phyloP scores from a whole-genome alignment of 2,113 vertebrate genomes.

The Todiramphus saurophagus region DNA sequence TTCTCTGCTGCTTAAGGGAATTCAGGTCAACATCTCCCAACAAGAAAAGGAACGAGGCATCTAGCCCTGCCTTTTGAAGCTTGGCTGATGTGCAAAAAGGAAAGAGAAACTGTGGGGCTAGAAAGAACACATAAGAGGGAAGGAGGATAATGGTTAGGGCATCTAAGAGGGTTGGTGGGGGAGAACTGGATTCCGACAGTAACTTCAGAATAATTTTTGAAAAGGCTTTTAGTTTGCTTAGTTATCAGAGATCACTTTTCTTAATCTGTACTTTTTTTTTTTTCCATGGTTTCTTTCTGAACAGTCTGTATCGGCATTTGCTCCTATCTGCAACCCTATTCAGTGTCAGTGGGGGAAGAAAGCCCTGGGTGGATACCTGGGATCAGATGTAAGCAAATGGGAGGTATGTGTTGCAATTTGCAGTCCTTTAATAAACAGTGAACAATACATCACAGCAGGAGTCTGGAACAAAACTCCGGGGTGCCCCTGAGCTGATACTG shows the following conservation, averaged over 20 bases:
- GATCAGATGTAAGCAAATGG: slow-evolving; percentile 86
- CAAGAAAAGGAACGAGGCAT: neutral
- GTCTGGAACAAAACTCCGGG: neutral
- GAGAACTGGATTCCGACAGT: neutral
- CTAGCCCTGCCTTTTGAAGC: neutral
- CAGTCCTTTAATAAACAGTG: neutral
- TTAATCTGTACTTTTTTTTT: neutral
- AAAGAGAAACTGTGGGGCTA: neutral
- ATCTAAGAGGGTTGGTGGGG: neutral
- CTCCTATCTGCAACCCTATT: slow-evolving; percentile 94
- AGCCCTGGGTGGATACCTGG: slow-evolving; percentile 90
- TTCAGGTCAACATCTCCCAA: neutral
- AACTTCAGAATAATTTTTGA: neutral
- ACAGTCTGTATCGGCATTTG: slow-evolving; percentile 92
- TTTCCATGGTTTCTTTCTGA: neutral
- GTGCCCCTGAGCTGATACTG: neutral
- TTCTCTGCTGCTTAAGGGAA: neutral
- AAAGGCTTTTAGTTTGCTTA: neutral
- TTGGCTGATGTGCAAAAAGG: neutral
- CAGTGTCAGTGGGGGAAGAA: slow-evolving; percentile 97
- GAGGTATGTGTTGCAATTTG: slow-evolving; percentile 77
- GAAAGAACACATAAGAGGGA: neutral
- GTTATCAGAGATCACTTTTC: neutral
- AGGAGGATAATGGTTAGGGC: neutral
- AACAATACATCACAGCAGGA: neutral